Evolutionary conservation across 2,113 vertebrate species (phyloP), one percentile per base, ranked within the genome.

Genomic region (Prietella phreatophila): DNA sequence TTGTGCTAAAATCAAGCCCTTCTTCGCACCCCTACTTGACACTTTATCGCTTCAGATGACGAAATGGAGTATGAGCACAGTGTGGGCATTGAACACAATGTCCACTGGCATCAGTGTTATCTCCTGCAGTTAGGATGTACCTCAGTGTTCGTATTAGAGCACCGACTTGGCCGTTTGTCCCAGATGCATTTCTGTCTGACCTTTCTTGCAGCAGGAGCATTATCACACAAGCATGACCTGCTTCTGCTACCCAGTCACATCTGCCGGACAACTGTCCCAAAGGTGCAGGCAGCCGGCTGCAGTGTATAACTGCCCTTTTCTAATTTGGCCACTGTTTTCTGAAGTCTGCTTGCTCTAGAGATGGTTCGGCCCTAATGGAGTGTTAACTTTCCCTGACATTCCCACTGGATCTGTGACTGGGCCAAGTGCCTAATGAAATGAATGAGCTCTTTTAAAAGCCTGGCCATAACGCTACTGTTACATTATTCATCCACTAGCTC

Each of bases 401-500:
- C 47, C 86, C 83, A 61, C 61, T n/a, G 81, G 87, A 80, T 69
- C 22, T 55, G 56, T 82, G 75, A 86, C 47, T 50, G n/a, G 63
- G 87, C 82, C 75, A 85, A 85, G 50, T 61, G 60, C 50, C 50
- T 87, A 90, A 90, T 90, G 69, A 90, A 90, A 87, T 89, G 85
- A 85, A 83, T 87, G 82, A 86, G 69, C 47, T 90, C 50, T 69
- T 86, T 63, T 78, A 86, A 89, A 11, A 17, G 80, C 36, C 50
- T 85, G 53, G 30, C 61, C 50, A 39, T 42, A 67, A 8, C 9
- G 17, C 83, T 30, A 63, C 39, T 83, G 60, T 79, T 87, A 55
- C 83, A 89, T 89, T 89, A 90, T 87, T 89, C 69, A 89, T 83
- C 42, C 78, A 19, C 78, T 83, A 60, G 76, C 39, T 90, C 88